Conservation (phyloP, 2,888 invertebrate species). For the Lasioglossum marginatum region DNA sequence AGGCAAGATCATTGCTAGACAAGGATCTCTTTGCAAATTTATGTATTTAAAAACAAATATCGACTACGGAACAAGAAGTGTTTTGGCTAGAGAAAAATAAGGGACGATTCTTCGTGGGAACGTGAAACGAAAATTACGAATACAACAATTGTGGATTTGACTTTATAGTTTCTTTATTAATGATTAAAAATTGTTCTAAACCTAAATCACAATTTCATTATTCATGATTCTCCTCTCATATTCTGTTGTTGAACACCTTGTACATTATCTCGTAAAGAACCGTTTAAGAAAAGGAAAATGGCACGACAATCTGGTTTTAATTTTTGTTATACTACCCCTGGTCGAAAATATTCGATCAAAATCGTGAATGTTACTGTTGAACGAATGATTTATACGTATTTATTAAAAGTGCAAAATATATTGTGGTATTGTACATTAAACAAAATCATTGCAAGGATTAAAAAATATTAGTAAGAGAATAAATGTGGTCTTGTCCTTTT, state of each 20-base stretch:
- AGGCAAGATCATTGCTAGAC: neutral
- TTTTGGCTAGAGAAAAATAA: neutral
- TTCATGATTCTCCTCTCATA: neutral
- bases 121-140: neutral
- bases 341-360: neutral
- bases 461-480: neutral
- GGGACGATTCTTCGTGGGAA: neutral
- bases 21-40: neutral
- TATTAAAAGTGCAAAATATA: neutral
- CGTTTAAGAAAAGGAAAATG: neutral
- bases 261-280: neutral
- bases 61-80: neutral
- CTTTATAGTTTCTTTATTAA: neutral
- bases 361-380: neutral
- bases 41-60: neutral
- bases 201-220: neutral
- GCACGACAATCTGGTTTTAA: neutral
- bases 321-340: slow-evolving; percentile 1
- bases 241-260: neutral
- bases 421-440: neutral
- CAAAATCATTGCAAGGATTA: neutral
- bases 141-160: neutral
- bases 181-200: neutral
- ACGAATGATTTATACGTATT: neutral
- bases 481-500: slow-evolving; percentile 1